These are phyloP conservation scores for Cheirogaleus major DNA, from an alignment of 2,797 vertebrate genomes.

Conservation along the genomic window DNA sequence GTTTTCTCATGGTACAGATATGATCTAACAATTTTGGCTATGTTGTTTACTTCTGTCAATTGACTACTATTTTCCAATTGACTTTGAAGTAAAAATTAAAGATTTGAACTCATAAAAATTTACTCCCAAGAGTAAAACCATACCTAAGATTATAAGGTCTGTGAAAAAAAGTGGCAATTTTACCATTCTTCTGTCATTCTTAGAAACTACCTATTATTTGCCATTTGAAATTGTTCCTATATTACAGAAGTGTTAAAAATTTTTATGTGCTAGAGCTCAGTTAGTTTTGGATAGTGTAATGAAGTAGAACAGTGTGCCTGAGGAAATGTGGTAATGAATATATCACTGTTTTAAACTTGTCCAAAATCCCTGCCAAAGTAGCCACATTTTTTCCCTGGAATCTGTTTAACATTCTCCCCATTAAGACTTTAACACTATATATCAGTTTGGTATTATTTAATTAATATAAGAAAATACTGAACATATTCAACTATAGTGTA, in stretches of 20 bases:
- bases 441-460: background rate
- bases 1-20: background rate
- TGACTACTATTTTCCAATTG: slow-evolving; percentile 26
- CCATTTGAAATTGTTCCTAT: slow-evolving; percentile 41
- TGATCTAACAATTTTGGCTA: background rate
- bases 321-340: slow-evolving; percentile 39
- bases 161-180: slow-evolving; percentile 18
- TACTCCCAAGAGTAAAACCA: background rate
- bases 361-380: background rate
- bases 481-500: background rate
- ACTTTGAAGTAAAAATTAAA: slow-evolving; percentile 56
- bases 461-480: slow-evolving; percentile 22
- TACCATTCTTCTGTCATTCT: background rate
- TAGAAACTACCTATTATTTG: slow-evolving; percentile 44
- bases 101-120: slow-evolving; percentile 33
- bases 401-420: background rate
- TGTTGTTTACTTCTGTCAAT: background rate
- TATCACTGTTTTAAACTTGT: slow-evolving; percentile 45
- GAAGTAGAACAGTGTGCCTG: background rate
- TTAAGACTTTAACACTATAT: slow-evolving; percentile 15
- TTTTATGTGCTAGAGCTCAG: background rate
- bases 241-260: slow-evolving; percentile 49
- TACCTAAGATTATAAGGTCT: background rate
- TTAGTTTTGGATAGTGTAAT: slow-evolving; percentile 53
- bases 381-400: background rate